Evolutionary conservation across 2,797 vertebrate genomes (phyloP), one percentile per base, ranked within the genome.

Genomic region (Xenopus petersii): DNA sequence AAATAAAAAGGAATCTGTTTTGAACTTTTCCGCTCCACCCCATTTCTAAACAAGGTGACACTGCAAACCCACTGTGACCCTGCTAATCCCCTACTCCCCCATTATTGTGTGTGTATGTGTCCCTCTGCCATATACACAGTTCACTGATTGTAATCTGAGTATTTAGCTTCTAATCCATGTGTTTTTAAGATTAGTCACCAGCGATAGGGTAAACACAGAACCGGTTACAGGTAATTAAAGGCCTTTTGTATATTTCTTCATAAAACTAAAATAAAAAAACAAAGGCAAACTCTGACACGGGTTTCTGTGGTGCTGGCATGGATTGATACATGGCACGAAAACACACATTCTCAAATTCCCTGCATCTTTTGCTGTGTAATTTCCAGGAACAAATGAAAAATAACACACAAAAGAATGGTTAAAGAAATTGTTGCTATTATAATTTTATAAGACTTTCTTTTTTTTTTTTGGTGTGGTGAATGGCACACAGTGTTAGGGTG

Each of bases 21-120:
- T 86, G 85, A 89, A 87, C 86, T 83, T 83, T 83, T 86, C 85
- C 86, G 75, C 81, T 84, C 76, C 0, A 13, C 66, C 76, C 71
- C 65, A 70, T 65, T 70, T 79, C 66, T 64, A 79, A 79, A 79
- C 76, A n/a, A 70, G 83, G 84, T 81, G 84, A 86, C 86, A 85
- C 79, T 80, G 81, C 84, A 87, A 86, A 87, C 88, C 85, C 82
- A 80, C 82, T 81, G 79, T 87, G 88, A 88, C 87, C 86, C 84
- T 82, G 82, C 82, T 88, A 87, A 89, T 87, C 85, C 85, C 81
- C 83, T 84, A 83, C 84, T 86, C 85, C 82, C 86, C 54, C 80
- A 77, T 84, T 84, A 87, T 82, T 76, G 69, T 81, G 80, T 79
- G 79, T 58, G 80, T 82, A 10, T 80, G 73, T 67, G 54, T 78